Evolutionary conservation across 2,797 vertebrate genomes (phyloP), one percentile per base, ranked within the genome.

Genomic region (Galago senegalensis): DNA sequence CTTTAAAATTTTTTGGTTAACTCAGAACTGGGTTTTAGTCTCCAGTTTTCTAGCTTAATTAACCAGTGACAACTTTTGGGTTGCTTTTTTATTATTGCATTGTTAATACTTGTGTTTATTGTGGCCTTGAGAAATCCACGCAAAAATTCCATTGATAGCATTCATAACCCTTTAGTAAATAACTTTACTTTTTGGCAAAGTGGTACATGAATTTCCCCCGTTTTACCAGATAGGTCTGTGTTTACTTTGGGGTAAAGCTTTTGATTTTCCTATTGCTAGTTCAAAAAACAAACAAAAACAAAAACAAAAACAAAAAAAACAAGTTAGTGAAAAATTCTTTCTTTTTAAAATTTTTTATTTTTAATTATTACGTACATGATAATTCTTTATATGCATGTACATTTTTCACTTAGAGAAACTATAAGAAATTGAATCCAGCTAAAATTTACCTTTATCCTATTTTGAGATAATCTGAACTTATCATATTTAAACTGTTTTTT

Each of bases 391-490:
- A 63, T 8, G 61, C n/a, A 53, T 61, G 4, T 56, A 76, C 27
- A 34, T 88, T 96, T 46, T 94, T 93, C 53, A 91, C 20, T 85
- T 93, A 63, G 31, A 85, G 61, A 11, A 93, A 29, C 83, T 77
- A 46, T 93, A 61, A 91, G 58, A 92, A 96, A 85, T 94, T n/a
- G 31, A 90, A 93, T 90, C 34, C 43, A 95, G 27, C 56, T 34
- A 29, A 72, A 93, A 87, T 95, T 79, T 77, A 43, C 40, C 27
- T 58, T 70, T 73, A 67, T 88, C 88, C 37, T 96, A 23, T 75
- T 82, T 92, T 97, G 37, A 94, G 53, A 85, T 21, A 53, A 70
- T 91, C 94, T 94, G 31, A 13, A 70, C 56, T 82, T 65, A 75
- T 10, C 23, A 53, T 20, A n/a, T 73, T 77, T 87, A 87, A 81